Percentiles rank a stretch among this genome's conserved stretches.
Conservation (phyloP, 2,888 invertebrate genomes). For the Caenorhabditis sp. region DNA sequence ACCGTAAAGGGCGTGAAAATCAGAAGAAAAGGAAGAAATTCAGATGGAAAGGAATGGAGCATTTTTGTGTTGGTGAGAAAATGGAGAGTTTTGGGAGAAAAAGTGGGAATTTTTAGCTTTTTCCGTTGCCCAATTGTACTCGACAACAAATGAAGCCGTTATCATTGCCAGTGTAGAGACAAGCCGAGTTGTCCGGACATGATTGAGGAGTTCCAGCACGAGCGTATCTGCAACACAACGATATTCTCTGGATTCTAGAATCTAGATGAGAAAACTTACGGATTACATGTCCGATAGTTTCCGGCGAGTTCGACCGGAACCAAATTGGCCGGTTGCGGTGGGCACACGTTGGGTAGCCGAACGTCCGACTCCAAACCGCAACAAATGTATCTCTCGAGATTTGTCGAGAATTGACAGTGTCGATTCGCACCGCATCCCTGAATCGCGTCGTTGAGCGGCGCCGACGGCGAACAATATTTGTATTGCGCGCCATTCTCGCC, state of each 20-base stretch:
- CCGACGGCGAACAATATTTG: constrained; percentile 68
- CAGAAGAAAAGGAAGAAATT: not conserved
- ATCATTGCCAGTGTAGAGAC: constrained; percentile 68
- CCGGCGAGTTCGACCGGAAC: constrained; percentile 69
- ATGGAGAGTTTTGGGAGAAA: not conserved
- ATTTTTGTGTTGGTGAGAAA: not conserved
- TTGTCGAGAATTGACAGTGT: constrained; percentile 68
- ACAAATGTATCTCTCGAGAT: constrained; percentile 67
- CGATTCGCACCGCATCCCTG: constrained; percentile 69
- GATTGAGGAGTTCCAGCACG: constrained; percentile 66
- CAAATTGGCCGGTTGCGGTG: constrained; percentile 68
- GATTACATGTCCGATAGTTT: constrained; percentile 56
- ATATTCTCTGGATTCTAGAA: no score
- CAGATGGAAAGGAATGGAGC: not conserved
- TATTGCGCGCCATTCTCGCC: constrained; percentile 68
- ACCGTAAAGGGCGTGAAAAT: no score
- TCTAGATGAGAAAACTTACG: constrained; percentile 44
- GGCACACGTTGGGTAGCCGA: constrained; percentile 68
- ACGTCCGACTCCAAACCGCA: constrained; percentile 69
- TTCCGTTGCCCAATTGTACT: constrained; percentile 60
- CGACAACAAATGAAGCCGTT: constrained; percentile 70
- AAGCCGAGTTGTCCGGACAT: constrained; percentile 65
- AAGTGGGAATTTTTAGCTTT: constrained; percentile 18
- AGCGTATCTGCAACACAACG: constrained; percentile 51
- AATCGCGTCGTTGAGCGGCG: constrained; percentile 66